phyloP scores from a whole-genome alignment of 2,888 invertebrate genomes.

The Pyralis farinalis region DNA sequence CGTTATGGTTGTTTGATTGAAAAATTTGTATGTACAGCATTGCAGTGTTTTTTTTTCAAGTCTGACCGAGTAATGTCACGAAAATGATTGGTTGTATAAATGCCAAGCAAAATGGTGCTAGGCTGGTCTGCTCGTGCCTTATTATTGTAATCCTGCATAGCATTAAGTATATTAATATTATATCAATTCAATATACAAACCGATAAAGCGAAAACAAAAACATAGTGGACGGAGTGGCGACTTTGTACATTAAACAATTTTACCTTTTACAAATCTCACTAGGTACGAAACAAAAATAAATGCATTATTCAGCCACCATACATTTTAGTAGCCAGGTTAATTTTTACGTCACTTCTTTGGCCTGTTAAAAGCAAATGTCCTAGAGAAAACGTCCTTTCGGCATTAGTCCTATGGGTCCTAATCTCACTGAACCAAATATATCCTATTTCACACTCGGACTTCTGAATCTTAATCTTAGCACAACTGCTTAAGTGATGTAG shows the following conservation, averaged over 20 bases:
- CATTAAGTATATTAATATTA: no score
- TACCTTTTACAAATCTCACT: conserved; percentile 41
- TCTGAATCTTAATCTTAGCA: background rate
- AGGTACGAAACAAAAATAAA: conserved; percentile 45
- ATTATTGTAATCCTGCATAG: no score
- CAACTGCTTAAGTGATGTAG: background rate
- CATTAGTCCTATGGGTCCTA: background rate
- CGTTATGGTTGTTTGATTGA: no score
- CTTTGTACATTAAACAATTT: conserved; percentile 26
- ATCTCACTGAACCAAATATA: no score
- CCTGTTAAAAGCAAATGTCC: conserved; percentile 2
- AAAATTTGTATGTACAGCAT: no score
- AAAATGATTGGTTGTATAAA: no score
- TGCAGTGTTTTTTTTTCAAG: no score
- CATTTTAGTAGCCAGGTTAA: conserved; percentile 12
- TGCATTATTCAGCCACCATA: conserved; percentile 49
- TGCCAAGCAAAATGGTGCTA: no score
- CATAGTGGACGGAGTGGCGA: conserved; percentile 49
- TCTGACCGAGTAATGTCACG: no score
- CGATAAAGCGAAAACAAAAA: conserved; percentile 29
- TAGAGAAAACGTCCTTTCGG: background rate
- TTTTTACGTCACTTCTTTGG: conserved; percentile 19
- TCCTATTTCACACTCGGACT: no score
- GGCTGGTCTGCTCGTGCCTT: no score
- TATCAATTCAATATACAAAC: conserved; percentile 18